phyloP scores from a whole-genome alignment of 2,797 vertebrate species.

The Esox lucius region DNA sequence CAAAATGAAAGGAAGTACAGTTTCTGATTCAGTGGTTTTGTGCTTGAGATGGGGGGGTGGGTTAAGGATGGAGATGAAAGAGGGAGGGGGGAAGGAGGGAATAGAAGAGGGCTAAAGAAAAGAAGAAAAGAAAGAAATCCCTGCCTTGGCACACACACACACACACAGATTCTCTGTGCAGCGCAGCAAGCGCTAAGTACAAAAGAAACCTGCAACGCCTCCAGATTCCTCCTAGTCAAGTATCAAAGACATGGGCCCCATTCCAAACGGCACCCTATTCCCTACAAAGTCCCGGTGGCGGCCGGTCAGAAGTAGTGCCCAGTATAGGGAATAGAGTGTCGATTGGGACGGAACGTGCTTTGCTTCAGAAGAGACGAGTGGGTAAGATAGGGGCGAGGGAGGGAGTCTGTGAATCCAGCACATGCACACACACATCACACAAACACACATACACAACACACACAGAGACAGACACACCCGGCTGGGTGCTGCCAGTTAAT shows the following conservation, averaged over 20 bases:
- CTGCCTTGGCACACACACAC: conserved; percentile 68
- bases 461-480: conserved; percentile 65
- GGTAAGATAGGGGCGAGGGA: conserved; percentile 69
- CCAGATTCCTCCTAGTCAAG: conserved; percentile 78
- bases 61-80: conserved; percentile 32
- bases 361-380: conserved; percentile 75
- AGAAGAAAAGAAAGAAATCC: conserved; percentile 65
- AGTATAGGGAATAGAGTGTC: background rate
- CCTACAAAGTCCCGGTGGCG: background rate
- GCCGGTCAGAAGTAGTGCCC: background rate
- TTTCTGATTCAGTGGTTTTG: conserved; percentile 65
- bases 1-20: conserved; percentile 27
- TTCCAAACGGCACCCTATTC: background rate
- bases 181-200: conserved; percentile 57
- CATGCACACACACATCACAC: background rate
- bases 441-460: background rate
- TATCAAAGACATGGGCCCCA: conserved; percentile 71
- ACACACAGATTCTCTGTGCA: conserved; percentile 54
- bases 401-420: conserved; percentile 20
- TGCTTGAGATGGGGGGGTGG: conserved; percentile 49
- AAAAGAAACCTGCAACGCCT: conserved; percentile 83
- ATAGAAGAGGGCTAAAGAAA: conserved; percentile 29
- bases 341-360: conserved; percentile 43
- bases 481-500: conserved; percentile 74
- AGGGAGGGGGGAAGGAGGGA: conserved; percentile 27